Base-by-base conservation (phyloP, 2,113 vertebrate genomes). In the Laticauda colubrina region DNA sequence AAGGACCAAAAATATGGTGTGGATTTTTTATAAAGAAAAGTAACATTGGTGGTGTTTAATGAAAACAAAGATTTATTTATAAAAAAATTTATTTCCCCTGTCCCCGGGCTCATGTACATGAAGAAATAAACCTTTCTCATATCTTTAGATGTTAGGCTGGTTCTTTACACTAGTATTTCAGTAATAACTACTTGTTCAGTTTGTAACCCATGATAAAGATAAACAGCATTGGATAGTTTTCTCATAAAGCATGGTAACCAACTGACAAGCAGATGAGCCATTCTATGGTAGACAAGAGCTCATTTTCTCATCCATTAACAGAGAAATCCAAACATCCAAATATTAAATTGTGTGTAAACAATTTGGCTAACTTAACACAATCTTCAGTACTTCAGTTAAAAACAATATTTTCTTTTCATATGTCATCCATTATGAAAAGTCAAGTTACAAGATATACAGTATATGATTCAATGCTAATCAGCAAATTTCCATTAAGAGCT, bases 1-100 rank as follows among this genome's bases (percentile, higher is more conserved):
- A 95, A 92, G 96, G 96, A 95, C 95, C 91, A 57, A 97, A 97
- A 97, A 97, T 94, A 96, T 96, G 96, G 96, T 96, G 97, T 96
- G 5, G 57, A 48, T 54, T 23, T 57, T 29, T 29, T 97, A 96
- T 96, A 97, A 97, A 95, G 0, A 88, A 95, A 96, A 98, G 97
- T 97, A 95, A 96, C 54, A 92, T 92, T 7, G 57, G 92, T 96
- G 94, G 90, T 6, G 94, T 91, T 95, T 95, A 93, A 94, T 15
- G 57, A 95, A 94, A 97, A 96, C 95, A 93, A 94, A 94, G 95
- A 69, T 43, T n/a, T n/a, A n/a, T n/a, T n/a, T n/a, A n/a, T n/a
- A n/a, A n/a, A n/a, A 95, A 92, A 95, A 96, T 95, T 95, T 93
- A 94, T 94, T 94, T 95, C 89, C 94, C 51, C 91, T 90, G 93